phyloP scores from a whole-genome alignment of 2,888 invertebrate species.

The Boloria selene region DNA sequence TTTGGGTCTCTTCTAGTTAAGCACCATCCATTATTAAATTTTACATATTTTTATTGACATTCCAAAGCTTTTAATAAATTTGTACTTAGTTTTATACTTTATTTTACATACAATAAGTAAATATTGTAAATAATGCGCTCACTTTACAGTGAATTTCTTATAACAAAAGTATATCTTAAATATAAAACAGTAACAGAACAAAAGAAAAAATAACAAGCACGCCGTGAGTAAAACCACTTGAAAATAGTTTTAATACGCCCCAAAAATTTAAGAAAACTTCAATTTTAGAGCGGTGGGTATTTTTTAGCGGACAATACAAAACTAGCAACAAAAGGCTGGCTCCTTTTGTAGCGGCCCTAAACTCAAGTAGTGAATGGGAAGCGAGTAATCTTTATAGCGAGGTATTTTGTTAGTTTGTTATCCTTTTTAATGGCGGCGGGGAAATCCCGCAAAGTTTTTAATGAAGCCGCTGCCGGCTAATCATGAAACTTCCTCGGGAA shows the following conservation, averaged over 20 bases:
- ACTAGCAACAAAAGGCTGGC: slow-evolving; percentile 26
- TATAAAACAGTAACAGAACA: slow-evolving; percentile 15
- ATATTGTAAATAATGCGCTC: background rate
- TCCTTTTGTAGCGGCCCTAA: slow-evolving; percentile 23
- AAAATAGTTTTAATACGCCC: slow-evolving; percentile 29
- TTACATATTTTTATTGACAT: too few relatives aligned
- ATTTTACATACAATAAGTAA: too few relatives aligned
- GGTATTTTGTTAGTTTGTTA: slow-evolving; percentile 20
- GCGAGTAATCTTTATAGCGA: slow-evolving; percentile 16
- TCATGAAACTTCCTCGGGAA: slow-evolving; percentile 16
- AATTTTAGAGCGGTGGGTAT: slow-evolving; percentile 26
- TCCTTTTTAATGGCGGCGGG: slow-evolving; percentile 17
- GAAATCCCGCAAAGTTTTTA: slow-evolving; percentile 20
- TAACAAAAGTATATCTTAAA: slow-evolving; percentile 11
- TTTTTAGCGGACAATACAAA: slow-evolving; percentile 28
- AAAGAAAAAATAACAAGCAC: slow-evolving; percentile 17
- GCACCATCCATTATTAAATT: too few relatives aligned
- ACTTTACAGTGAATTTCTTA: slow-evolving; percentile 3
- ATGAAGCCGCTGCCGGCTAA: slow-evolving; percentile 22
- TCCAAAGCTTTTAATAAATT: too few relatives aligned
- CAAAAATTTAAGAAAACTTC: slow-evolving; percentile 25
- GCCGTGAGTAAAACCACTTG: slow-evolving; percentile 14
- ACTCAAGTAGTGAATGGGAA: slow-evolving; percentile 19
- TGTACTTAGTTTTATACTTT: too few relatives aligned
- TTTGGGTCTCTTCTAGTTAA: too few relatives aligned